phyloP scores from a whole-genome alignment of 2,797 vertebrate species.

The Phataginus tetradactyla region DNA sequence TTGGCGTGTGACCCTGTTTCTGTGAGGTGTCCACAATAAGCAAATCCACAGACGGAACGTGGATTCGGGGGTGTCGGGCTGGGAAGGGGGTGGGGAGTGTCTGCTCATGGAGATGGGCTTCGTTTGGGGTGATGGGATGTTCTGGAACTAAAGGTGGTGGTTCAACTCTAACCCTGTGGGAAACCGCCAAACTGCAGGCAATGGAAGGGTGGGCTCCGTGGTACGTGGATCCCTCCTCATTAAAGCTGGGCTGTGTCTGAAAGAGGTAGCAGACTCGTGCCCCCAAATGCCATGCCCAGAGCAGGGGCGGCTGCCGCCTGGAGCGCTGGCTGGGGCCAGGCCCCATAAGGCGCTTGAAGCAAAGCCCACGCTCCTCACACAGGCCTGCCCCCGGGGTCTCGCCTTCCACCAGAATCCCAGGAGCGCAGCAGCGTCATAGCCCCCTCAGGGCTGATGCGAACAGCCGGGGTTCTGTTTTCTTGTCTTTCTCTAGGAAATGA shows the following conservation, averaged over 20 bases:
- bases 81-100: too few species aligned
- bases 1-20: rapidly evolving
- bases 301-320: background rate
- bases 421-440: rapidly evolving
- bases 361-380: rapidly evolving
- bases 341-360: background rate
- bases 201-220: background rate
- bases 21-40: too few species aligned
- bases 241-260: background rate
- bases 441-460: rapidly evolving
- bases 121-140: background rate
- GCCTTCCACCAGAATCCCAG: too few species aligned
- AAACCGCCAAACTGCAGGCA: background rate
- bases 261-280: too few species aligned
- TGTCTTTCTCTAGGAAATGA: conserved; percentile 91
- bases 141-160: background rate
- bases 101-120: background rate
- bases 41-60: rapidly evolving
- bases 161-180: background rate
- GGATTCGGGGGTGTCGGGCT: rapidly evolving
- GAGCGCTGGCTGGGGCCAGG: too few species aligned
- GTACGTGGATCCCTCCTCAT: background rate
- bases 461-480: too few species aligned
- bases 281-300: background rate
- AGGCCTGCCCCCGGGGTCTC: too few species aligned